phyloP scores from a whole-genome alignment of 2,113 vertebrate species.

The Albula glossodonta region DNA sequence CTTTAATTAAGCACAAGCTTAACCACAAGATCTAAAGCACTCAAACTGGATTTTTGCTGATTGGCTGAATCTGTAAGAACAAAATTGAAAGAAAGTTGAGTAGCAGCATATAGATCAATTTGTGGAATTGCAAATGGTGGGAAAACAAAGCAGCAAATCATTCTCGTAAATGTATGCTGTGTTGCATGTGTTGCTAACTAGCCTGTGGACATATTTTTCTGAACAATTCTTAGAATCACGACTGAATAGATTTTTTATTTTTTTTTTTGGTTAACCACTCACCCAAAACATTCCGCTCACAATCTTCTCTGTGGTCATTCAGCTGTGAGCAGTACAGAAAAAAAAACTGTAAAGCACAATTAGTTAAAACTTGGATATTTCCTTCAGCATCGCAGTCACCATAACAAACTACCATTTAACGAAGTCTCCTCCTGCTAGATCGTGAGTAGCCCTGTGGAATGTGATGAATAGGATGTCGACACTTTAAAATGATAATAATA shows the following conservation, averaged over 20 bases:
- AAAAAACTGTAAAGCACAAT: not conserved
- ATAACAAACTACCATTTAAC: not conserved
- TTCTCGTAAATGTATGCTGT: not conserved
- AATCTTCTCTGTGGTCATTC: not conserved
- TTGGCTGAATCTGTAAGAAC: not conserved
- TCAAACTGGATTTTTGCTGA: not conserved
- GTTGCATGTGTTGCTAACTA: no score
- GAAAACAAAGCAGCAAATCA: not conserved
- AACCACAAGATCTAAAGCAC: not conserved
- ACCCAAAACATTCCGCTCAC: not conserved
- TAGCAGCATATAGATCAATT: not conserved
- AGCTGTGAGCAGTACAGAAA: not conserved
- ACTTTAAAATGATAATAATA: not conserved
- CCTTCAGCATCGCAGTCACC: not conserved
- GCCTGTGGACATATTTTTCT: not conserved
- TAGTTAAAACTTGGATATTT: not conserved
- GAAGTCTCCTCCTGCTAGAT: not conserved
- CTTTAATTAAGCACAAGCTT: slow-evolving; percentile 15
- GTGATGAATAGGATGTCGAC: not conserved
- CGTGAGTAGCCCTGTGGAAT: not conserved
- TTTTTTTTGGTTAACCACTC: not conserved
- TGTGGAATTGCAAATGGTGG: not conserved
- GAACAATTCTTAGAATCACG: not conserved
- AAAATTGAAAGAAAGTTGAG: not conserved
- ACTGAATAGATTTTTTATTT: not conserved